Conservation (phyloP, 2,888 invertebrate species). For the Xestia c-nigrum region DNA sequence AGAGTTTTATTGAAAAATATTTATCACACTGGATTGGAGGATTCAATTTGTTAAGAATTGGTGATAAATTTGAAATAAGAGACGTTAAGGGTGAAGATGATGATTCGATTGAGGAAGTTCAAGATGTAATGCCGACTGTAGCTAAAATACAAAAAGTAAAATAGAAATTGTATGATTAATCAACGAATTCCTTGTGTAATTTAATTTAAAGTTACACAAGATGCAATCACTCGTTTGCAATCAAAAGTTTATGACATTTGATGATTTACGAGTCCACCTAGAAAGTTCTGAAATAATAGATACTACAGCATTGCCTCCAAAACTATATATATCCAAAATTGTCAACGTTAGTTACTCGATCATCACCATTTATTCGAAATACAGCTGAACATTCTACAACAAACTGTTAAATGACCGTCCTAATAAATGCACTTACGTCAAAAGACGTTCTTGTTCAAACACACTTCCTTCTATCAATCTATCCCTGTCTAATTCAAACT, state of each 20-base stretch:
- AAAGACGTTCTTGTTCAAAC: conserved; percentile 4
- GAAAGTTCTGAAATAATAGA: background rate
- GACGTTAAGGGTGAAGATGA: conserved; percentile 18
- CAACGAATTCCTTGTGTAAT: background rate
- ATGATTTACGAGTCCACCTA: background rate
- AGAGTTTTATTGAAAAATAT: conserved; percentile 87
- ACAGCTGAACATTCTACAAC: background rate
- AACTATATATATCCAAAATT: background rate
- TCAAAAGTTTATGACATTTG: background rate
- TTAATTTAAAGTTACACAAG: no score
- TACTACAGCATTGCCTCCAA: background rate
- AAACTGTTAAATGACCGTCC: background rate
- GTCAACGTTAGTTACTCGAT: no score
- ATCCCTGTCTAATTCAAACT: conserved; percentile 29
- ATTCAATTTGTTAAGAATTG: conserved; percentile 60
- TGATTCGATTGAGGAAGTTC: background rate
- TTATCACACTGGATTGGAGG: conserved; percentile 67
- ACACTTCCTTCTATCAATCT: conserved; percentile 11
- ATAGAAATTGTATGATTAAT: background rate
- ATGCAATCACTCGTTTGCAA: background rate
- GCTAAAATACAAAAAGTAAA: no score
- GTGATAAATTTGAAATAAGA: conserved; percentile 42
- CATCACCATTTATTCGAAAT: background rate
- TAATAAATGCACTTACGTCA: background rate
- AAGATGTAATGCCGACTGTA: background rate